Conservation (phyloP, 2,113 vertebrate genomes). For the Nycticebus coucang region DNA sequence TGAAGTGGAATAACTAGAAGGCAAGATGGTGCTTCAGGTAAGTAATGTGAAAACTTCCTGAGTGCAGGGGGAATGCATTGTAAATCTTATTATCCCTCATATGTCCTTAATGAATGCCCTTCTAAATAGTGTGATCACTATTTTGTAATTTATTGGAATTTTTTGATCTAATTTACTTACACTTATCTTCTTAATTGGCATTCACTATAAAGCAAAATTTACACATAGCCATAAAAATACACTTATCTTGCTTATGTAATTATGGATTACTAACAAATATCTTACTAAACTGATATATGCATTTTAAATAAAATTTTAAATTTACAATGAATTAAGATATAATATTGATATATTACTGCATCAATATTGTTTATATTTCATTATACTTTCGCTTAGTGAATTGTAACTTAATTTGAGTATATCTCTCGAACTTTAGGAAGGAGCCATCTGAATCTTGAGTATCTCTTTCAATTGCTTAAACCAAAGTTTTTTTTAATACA, state of each 20-base stretch:
- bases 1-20: neutral
- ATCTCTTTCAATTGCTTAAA: neutral
- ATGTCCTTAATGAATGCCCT: neutral
- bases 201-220: conserved; percentile 14
- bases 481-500: neutral
- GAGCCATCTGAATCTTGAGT: neutral
- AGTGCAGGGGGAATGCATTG: neutral
- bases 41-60: neutral
- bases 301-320: too few species aligned
- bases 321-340: too few species aligned
- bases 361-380: neutral
- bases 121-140: neutral
- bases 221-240: neutral
- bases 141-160: neutral
- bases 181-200: neutral
- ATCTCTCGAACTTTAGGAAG: neutral
- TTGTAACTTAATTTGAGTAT: neutral
- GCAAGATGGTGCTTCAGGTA: neutral
- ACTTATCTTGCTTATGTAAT: too few species aligned
- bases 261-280: neutral
- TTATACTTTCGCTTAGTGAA: neutral
- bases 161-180: neutral
- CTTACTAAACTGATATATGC: neutral
- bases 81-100: neutral
- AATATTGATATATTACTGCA: too few species aligned